A percentile compares a stretch with the other conserved stretches of the same genome.
Evolutionary conservation across 1,140 invertebrate genomes (phyloP).

Genomic region (Elymnias hypermnestra): DNA sequence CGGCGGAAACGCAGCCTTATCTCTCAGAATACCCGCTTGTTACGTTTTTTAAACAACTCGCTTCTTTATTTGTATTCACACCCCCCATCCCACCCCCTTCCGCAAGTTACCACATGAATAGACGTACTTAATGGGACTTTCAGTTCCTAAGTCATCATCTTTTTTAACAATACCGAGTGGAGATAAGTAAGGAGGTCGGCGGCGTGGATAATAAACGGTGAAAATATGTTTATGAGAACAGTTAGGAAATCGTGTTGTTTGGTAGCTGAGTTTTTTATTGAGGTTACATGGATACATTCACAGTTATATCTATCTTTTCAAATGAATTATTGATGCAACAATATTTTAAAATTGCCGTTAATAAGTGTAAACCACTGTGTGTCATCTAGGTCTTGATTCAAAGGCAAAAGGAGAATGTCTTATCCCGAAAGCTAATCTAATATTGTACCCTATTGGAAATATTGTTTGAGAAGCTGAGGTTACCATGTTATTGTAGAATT

Average conservation of each 20-base stretch:
- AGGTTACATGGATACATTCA: too few relatives aligned
- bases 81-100: conserved; percentile 28
- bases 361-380: too few relatives aligned
- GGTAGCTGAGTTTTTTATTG: conserved; percentile 10
- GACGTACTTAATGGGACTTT: conserved; percentile 71
- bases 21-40: conserved; percentile 68
- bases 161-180: conserved; percentile 60
- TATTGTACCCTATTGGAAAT: too few relatives aligned
- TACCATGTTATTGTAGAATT: too few relatives aligned
- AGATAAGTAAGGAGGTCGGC: conserved; percentile 55
- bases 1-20: conserved; percentile 72
- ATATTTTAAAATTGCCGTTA: too few relatives aligned
- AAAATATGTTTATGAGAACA: conserved; percentile 9
- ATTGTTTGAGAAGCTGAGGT: too few relatives aligned
- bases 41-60: conserved; percentile 74
- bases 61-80: conserved; percentile 66
- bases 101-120: conserved; percentile 64
- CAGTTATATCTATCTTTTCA: too few relatives aligned
- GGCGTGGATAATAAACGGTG: conserved; percentile 63
- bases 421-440: too few relatives aligned
- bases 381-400: too few relatives aligned
- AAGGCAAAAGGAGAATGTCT: too few relatives aligned
- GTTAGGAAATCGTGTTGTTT: background rate
- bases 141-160: conserved; percentile 73
- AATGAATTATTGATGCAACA: too few relatives aligned